Conservation (phyloP, 2,797 vertebrate genomes). For the Caiman crocodilus region DNA sequence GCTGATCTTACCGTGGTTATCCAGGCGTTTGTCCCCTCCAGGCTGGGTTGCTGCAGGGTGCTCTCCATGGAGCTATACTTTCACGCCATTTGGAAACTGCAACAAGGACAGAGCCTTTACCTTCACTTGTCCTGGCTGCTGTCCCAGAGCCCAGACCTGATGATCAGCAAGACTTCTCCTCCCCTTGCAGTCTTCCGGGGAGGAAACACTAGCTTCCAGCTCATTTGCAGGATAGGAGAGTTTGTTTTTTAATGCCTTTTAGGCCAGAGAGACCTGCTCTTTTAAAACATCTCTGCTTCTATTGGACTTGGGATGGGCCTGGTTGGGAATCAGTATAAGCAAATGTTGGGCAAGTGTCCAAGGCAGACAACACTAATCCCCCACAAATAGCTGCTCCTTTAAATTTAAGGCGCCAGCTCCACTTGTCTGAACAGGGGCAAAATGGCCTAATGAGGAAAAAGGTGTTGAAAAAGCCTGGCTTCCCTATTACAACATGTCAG, state of each 20-base stretch:
- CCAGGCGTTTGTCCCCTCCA: not conserved
- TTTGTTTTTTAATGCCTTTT: conserved; percentile 8
- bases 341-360: not conserved
- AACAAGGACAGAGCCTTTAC: not conserved
- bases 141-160: accelerated
- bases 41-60: no score
- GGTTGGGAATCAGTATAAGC: conserved; percentile 12
- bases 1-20: no score
- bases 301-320: not conserved
- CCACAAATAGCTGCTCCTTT: not conserved
- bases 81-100: not conserved
- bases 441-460: conserved; percentile 20
- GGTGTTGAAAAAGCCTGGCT: conserved; percentile 62
- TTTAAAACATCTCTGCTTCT: not conserved
- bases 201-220: not conserved
- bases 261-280: not conserved
- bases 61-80: accelerated
- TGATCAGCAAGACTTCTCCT: not conserved
- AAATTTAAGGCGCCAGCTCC: conserved; percentile 45
- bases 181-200: not conserved
- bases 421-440: conserved; percentile 42
- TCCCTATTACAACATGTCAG: conserved; percentile 20
- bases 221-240: not conserved
- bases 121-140: not conserved
- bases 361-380: conserved; percentile 20